Evolutionary conservation across 2,888 invertebrate species (phyloP).

Genomic region (Drosophila melanosoma): DNA sequence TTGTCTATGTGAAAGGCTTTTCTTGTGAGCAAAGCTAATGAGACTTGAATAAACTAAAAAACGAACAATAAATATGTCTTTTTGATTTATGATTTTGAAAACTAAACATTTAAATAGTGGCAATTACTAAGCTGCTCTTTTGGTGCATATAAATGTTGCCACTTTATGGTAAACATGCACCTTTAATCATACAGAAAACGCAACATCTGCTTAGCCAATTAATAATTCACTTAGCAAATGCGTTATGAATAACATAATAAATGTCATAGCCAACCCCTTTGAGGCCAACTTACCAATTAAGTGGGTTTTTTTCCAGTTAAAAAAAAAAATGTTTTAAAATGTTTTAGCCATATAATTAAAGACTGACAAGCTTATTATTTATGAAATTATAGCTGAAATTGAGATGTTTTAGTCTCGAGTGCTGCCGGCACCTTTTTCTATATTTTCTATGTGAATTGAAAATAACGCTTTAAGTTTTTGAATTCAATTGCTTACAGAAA

Average conservation of each 20-base stretch:
- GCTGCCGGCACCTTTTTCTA: not conserved
- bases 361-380: conserved; percentile 9
- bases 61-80: not conserved
- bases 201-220: not conserved
- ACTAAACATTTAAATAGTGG: not conserved
- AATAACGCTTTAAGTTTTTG: not conserved
- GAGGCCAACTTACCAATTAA: not conserved
- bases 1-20: not conserved
- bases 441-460: not conserved
- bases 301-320: not conserved
- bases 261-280: not conserved
- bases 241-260: not conserved
- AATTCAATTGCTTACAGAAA: not conserved
- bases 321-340: not conserved
- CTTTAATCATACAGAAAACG: not conserved
- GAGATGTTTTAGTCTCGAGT: not conserved
- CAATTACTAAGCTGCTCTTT: not conserved
- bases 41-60: not conserved
- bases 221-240: conserved; percentile 4
- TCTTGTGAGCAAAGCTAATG: not conserved
- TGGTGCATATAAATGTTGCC: not conserved
- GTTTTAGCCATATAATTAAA: conserved; percentile 8
- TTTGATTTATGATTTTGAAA: not conserved
- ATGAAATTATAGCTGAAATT: not conserved
- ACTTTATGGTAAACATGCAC: not conserved